Percentiles rank a stretch among this genome's conserved stretches.
phyloP scores from a whole-genome alignment of 2,797 vertebrate genomes.

The Enoplosus armatus region DNA sequence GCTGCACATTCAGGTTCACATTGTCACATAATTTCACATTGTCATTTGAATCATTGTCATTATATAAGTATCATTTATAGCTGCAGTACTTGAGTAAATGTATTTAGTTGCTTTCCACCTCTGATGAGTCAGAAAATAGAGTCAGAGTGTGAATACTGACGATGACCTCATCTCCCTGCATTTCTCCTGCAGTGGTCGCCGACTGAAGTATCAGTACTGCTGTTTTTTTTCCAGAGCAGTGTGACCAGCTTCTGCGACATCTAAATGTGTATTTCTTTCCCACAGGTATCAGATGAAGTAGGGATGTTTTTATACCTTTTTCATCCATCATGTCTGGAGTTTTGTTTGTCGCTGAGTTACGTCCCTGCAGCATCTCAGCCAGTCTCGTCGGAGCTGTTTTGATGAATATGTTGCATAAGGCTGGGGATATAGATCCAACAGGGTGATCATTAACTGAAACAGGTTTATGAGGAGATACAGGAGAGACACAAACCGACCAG shows the following conservation, averaged over 20 bases:
- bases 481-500: neutral
- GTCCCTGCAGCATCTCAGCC: slow-evolving; percentile 45
- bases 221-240: slow-evolving; percentile 3
- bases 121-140: slow-evolving; percentile 15
- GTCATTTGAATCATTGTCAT: too few species aligned
- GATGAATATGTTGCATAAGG: slow-evolving; percentile 51
- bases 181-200: neutral
- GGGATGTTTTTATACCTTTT: slow-evolving; percentile 37
- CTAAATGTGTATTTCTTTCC: slow-evolving; percentile 21
- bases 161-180: slow-evolving; percentile 43
- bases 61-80: too few species aligned
- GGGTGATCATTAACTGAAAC: slow-evolving; percentile 53
- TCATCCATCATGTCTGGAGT: slow-evolving; percentile 56
- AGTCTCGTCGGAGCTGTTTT: slow-evolving; percentile 17
- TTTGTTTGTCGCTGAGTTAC: slow-evolving; percentile 47
- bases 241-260: neutral
- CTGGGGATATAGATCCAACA: slow-evolving; percentile 42
- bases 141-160: neutral
- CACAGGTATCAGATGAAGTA: slow-evolving; percentile 31
- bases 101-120: neutral
- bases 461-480: slow-evolving; percentile 34
- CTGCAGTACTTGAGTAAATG: neutral
- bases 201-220: slow-evolving; percentile 5
- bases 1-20: too few species aligned
- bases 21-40: too few species aligned